Conservation (phyloP, 2,888 invertebrate genomes). For the Andrena praecox region DNA sequence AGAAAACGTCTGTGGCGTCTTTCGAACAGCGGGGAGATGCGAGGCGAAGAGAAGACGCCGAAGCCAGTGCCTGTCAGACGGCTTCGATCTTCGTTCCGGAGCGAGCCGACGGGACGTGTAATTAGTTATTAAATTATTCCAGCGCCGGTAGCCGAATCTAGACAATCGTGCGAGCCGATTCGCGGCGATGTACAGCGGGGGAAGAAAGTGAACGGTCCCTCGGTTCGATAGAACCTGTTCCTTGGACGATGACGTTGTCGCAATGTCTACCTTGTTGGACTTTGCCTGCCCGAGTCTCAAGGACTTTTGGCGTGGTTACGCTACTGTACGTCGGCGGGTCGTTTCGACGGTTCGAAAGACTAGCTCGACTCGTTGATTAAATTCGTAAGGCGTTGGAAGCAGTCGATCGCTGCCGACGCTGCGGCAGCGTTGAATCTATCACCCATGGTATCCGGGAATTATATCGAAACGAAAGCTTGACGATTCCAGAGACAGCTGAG, state of each 20-base stretch:
- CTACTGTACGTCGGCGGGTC: conserved; percentile 11
- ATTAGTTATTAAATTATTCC: conserved; percentile 60
- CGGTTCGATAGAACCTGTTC: conserved; percentile 6
- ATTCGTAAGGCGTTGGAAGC: too few species aligned
- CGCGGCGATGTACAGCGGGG: conserved; percentile 2
- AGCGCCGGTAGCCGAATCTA: conserved; percentile 31
- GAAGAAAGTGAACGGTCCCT: conserved; percentile 3
- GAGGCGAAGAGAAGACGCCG: not conserved
- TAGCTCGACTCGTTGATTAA: not conserved
- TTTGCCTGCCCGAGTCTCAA: not conserved
- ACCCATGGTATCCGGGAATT: too few species aligned
- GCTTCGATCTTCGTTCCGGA: conserved; percentile 24
- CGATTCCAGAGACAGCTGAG: not conserved
- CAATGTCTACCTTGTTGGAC: conserved; percentile 6
- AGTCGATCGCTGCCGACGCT: too few species aligned
- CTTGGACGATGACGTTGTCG: conserved; percentile 19
- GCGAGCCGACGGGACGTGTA: conserved; percentile 49
- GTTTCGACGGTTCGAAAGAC: conserved; percentile 12
- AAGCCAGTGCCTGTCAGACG: conserved; percentile 20
- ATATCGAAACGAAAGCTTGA: too few species aligned
- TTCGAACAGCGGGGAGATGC: conserved; percentile 35
- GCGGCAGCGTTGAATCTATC: too few species aligned
- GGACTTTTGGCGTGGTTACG: conserved; percentile 12
- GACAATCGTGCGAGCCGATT: conserved; percentile 24
- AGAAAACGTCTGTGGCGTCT: conserved; percentile 59